phyloP scores from a whole-genome alignment of 2,113 vertebrate species.

The Mesoclemmys tuberculata region DNA sequence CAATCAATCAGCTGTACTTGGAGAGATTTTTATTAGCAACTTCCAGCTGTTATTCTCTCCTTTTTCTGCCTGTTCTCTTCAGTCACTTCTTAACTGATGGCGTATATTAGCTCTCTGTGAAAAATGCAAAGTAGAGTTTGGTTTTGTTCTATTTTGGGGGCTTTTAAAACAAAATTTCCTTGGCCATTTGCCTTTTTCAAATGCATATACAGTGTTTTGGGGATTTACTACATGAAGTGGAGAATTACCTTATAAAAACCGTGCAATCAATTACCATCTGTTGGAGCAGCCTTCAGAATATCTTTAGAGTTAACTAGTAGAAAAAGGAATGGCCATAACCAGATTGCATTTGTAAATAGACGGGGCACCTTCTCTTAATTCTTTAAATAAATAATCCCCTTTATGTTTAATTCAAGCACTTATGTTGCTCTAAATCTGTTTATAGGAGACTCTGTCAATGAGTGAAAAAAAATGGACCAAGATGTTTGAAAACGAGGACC shows the following conservation, averaged over 20 bases:
- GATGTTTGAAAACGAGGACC: background rate
- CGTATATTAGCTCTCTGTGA: background rate
- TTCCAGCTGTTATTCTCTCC: background rate
- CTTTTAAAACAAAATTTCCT: slow-evolving; percentile 9
- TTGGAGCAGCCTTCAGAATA: background rate
- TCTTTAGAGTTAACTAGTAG: background rate
- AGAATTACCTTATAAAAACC: background rate
- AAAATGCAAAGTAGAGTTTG: slow-evolving; percentile 15
- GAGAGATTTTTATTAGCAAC: background rate
- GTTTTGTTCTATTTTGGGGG: background rate
- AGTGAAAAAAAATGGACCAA: background rate
- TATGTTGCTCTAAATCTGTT: slow-evolving; percentile 36
- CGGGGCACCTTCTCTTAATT: background rate
- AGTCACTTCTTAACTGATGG: background rate
- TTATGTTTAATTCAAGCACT: slow-evolving; percentile 55
- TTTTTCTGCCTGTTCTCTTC: background rate
- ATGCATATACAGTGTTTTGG: background rate
- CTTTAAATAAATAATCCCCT: slow-evolving; percentile 16
- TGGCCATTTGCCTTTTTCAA: background rate
- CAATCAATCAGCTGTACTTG: background rate
- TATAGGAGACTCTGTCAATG: background rate
- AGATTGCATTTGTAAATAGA: slow-evolving; percentile 30
- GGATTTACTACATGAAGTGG: background rate
- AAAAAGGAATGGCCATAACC: slow-evolving; percentile 7
- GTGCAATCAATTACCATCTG: background rate